Evolutionary conservation across 1,140 invertebrate genomes (phyloP).

Genomic region (Acromyrmex charruanus): DNA sequence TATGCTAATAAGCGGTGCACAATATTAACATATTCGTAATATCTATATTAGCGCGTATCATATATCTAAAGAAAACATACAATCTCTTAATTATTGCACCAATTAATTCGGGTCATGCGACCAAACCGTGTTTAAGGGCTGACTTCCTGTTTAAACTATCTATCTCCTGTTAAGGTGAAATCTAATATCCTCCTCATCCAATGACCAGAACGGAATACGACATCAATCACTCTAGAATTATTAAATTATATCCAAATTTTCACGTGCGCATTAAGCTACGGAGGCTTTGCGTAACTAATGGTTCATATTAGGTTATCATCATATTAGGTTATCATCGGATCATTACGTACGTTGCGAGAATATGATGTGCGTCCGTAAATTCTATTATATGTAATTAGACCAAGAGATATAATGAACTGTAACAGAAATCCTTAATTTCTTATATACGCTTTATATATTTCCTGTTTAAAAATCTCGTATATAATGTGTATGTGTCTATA

Average conservation of each 20-base stretch:
- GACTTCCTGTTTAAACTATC: conserved; percentile 11
- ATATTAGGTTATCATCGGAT: not conserved
- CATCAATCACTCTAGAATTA: conserved; percentile 31
- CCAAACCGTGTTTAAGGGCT: not conserved
- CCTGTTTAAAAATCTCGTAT: conserved; percentile 37
- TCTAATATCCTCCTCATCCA: conserved; percentile 20
- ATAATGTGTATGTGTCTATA: too few relatives aligned
- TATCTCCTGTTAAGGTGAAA: conserved; percentile 6
- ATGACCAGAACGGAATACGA: not conserved
- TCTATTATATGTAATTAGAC: conserved; percentile 39
- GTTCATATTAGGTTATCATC: conserved; percentile 39
- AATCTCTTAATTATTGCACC: conserved; percentile 4
- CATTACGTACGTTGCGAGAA: conserved; percentile 39
- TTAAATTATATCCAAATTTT: conserved; percentile 33
- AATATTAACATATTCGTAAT: conserved; percentile 30
- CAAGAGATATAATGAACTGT: conserved; percentile 8
- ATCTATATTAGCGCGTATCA: conserved; percentile 1
- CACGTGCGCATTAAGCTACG: not conserved
- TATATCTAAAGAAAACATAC: not conserved
- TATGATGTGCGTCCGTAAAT: conserved; percentile 3
- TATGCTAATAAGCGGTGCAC: not conserved
- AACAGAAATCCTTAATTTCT: not conserved
- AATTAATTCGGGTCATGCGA: not conserved
- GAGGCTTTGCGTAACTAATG: not conserved
- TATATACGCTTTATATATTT: conserved; percentile 1